phyloP scores from a whole-genome alignment of 2,113 vertebrate species.

The Cebidichthys violaceus region DNA sequence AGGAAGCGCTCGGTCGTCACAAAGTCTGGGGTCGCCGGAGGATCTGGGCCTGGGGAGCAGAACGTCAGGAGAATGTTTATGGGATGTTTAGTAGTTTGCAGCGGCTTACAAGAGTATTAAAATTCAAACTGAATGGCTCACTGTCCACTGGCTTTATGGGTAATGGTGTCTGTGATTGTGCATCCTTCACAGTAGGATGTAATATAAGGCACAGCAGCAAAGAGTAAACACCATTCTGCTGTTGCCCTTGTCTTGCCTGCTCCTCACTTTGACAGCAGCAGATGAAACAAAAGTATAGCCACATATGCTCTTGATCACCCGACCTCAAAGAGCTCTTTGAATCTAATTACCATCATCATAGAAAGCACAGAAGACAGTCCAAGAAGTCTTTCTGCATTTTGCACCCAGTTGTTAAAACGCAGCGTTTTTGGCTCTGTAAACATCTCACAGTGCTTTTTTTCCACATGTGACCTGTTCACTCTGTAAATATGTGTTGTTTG shows the following conservation, averaged over 20 bases:
- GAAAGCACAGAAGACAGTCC: conserved; percentile 39
- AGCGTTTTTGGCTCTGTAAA: conserved; percentile 49
- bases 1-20: conserved; percentile 70
- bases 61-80: conserved; percentile 35
- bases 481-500: conserved; percentile 42
- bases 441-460: conserved; percentile 28
- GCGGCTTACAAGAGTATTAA: conserved; percentile 36
- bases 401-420: conserved; percentile 66
- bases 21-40: conserved; percentile 65
- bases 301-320: conserved; percentile 49
- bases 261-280: conserved; percentile 28
- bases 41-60: conserved; percentile 41
- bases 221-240: conserved; percentile 20
- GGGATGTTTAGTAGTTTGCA: conserved; percentile 44
- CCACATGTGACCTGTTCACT: conserved; percentile 32
- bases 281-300: conserved; percentile 56
- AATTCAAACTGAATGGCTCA: conserved; percentile 37
- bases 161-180: conserved; percentile 36
- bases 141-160: conserved; percentile 36
- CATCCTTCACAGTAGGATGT: conserved; percentile 60
- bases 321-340: conserved; percentile 39
- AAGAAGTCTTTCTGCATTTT: conserved; percentile 52
- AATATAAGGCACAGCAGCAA: conserved; percentile 51
- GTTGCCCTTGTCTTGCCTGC: conserved; percentile 23
- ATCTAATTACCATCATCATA: conserved; percentile 53